Evolutionary conservation across 2,113 vertebrate species (phyloP).

Genomic region (Calypte anna): DNA sequence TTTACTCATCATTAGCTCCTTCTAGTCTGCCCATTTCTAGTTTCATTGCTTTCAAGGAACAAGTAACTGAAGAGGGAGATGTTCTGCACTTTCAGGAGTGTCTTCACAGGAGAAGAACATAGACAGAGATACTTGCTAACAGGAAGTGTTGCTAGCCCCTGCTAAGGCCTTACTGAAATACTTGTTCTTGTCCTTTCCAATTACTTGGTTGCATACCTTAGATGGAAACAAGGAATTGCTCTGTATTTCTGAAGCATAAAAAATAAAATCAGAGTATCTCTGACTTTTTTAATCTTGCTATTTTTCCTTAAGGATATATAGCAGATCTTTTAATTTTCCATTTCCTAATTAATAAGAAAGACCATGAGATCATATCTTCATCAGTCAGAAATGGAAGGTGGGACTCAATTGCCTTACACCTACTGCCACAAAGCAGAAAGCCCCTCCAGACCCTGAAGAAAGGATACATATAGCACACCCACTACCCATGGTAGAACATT

Average conservation of each 20-base stretch:
- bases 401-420: not conserved
- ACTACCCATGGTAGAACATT: not conserved
- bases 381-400: not conserved
- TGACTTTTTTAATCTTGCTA: not conserved
- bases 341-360: not conserved
- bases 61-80: not conserved
- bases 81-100: not conserved
- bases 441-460: not conserved
- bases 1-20: not conserved
- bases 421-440: not conserved
- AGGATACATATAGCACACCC: not conserved
- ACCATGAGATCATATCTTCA: not conserved
- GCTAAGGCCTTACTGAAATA: not conserved
- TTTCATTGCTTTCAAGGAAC: not conserved
- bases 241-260: not conserved
- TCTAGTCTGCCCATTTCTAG: not conserved
- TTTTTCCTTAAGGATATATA: not conserved
- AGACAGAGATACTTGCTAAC: not conserved
- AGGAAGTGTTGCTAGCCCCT: not conserved
- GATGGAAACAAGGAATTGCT: not conserved
- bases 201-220: not conserved
- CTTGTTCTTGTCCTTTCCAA: not conserved
- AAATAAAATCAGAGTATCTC: slow-evolving; percentile 2
- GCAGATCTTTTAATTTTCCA: not conserved
- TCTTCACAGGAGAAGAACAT: not conserved